phyloP scores from a whole-genome alignment of 2,113 vertebrate genomes.

The Nesoenas mayeri region DNA sequence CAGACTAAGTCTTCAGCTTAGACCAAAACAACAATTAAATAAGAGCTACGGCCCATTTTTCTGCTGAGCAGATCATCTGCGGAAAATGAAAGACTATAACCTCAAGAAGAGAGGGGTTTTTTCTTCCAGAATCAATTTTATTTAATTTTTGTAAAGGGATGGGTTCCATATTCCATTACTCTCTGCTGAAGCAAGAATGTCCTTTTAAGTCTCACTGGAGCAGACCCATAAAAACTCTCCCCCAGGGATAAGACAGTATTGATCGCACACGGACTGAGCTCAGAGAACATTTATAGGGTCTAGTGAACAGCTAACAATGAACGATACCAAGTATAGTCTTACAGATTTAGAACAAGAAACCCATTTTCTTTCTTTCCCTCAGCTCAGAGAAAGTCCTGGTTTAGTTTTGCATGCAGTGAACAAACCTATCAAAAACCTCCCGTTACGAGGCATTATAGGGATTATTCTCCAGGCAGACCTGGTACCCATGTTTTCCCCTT shows the following conservation, averaged over 20 bases:
- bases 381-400: not conserved
- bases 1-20: not conserved
- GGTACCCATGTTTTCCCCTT: not conserved
- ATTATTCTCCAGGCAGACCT: not conserved
- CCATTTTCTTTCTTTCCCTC: not conserved
- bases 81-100: not conserved
- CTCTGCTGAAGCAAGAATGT: not conserved
- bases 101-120: not conserved
- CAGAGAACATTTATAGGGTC: constrained; percentile 14
- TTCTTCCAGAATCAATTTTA: constrained; percentile 10
- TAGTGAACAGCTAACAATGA: not conserved
- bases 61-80: not conserved
- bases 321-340: not conserved
- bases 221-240: constrained; percentile 12
- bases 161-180: constrained; percentile 16
- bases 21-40: not conserved
- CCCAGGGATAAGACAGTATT: not conserved
- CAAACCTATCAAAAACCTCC: not conserved
- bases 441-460: not conserved
- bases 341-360: constrained; percentile 14
- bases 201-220: constrained; percentile 14
- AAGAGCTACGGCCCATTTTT: not conserved
- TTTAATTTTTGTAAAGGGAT: not conserved
- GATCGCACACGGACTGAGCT: not conserved
- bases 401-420: not conserved